Evolutionary conservation across 2,113 vertebrate species (phyloP).

Genomic region (Chrysemys picta): DNA sequence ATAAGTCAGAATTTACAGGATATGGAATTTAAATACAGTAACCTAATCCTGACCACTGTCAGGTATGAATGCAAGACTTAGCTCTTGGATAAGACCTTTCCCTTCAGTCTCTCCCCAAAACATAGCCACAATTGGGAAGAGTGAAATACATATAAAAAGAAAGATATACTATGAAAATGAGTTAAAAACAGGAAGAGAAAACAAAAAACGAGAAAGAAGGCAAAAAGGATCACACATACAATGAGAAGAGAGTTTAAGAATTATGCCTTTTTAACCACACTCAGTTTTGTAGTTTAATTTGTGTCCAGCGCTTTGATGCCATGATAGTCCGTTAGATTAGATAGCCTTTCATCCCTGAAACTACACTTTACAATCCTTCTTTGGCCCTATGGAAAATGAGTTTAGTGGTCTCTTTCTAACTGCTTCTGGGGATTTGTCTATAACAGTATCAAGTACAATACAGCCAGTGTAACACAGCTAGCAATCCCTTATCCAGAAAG

Average conservation of each 20-base stretch:
- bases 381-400: constrained; percentile 33
- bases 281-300: constrained; percentile 8
- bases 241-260: background rate
- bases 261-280: background rate
- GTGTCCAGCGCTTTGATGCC: background rate
- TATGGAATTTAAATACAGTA: background rate
- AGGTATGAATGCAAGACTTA: background rate
- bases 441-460: constrained; percentile 31
- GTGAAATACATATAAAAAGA: background rate
- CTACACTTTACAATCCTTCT: constrained; percentile 9
- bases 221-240: background rate
- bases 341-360: background rate
- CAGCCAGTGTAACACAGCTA: background rate
- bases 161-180: background rate
- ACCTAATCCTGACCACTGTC: background rate
- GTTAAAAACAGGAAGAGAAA: background rate
- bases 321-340: background rate
- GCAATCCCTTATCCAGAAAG: constrained; percentile 5
- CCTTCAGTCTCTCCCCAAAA: background rate
- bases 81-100: background rate
- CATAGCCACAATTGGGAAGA: background rate
- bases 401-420: constrained; percentile 53
- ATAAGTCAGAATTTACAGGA: background rate
- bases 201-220: background rate
- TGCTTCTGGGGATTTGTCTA: background rate